phyloP scores from a whole-genome alignment of 1,140 invertebrate genomes.

The Stegodyphus mimosarum region DNA sequence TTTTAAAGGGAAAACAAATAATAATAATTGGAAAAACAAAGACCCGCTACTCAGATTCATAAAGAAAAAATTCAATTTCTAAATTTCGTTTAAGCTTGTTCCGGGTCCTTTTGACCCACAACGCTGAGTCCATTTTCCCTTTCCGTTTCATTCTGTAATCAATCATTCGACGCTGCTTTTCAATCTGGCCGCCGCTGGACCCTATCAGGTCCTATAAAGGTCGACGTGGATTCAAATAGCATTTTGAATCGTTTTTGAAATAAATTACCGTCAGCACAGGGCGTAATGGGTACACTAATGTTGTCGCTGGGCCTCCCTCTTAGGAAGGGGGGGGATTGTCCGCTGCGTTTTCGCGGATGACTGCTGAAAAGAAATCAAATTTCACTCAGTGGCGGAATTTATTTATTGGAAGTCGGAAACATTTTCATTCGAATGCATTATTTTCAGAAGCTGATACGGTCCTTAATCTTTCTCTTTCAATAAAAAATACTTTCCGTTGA shows the following conservation, averaged over 20 bases:
- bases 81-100: conserved; percentile 50
- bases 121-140: conserved; percentile 22
- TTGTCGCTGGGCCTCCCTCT: conserved; percentile 4
- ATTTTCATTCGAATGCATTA: conserved; percentile 56
- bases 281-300: conserved; percentile 57
- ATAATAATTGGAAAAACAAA: conserved; percentile 51
- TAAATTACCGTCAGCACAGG: conserved; percentile 42
- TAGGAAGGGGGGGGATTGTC: neutral
- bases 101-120: conserved; percentile 24
- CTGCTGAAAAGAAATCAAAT: conserved; percentile 51
- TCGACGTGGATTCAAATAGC: conserved; percentile 50
- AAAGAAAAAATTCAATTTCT: conserved; percentile 58
- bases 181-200: conserved; percentile 21
- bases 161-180: neutral
- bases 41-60: conserved; percentile 44
- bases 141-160: conserved; percentile 15
- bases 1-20: conserved; percentile 16
- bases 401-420: conserved; percentile 43
- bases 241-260: conserved; percentile 59
- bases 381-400: conserved; percentile 47
- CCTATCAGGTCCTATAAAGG: conserved; percentile 39
- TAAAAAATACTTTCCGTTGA: neutral
- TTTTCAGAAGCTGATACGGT: conserved; percentile 13
- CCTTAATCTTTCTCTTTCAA: neutral
- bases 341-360: conserved; percentile 25